Conservation (phyloP, 2,797 vertebrate species). For the Pseudochirops corinnae region DNA sequence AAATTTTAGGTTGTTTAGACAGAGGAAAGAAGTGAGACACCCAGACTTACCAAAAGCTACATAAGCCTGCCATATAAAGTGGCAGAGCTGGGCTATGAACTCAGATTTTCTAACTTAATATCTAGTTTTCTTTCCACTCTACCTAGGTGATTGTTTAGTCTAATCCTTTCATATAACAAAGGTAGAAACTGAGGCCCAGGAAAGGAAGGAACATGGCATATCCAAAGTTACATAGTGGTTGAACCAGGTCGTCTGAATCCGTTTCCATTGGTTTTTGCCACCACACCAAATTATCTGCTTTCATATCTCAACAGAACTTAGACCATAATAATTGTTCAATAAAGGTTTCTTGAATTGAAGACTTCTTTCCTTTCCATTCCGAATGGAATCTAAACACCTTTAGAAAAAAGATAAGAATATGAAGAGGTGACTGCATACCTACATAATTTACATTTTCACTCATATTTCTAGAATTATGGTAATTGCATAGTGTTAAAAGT, state of each 20-base stretch:
- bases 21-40: neutral
- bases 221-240: neutral
- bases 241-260: neutral
- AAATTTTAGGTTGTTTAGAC: neutral
- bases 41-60: neutral
- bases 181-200: neutral
- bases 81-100: neutral
- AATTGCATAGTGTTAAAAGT: neutral
- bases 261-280: neutral
- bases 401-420: neutral
- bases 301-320: neutral
- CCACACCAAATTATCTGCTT: neutral
- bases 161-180: neutral
- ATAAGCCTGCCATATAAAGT: neutral
- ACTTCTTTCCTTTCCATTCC: neutral
- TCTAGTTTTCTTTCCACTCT: neutral
- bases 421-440: neutral
- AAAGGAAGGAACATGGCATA: neutral
- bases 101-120: neutral
- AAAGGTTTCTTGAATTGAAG: neutral
- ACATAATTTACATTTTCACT: neutral
- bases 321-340: neutral
- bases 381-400: neutral
- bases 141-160: neutral
- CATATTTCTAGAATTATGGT: neutral